Evolutionary conservation across 1,140 invertebrate genomes (phyloP).

Genomic region (Bombus turneri): DNA sequence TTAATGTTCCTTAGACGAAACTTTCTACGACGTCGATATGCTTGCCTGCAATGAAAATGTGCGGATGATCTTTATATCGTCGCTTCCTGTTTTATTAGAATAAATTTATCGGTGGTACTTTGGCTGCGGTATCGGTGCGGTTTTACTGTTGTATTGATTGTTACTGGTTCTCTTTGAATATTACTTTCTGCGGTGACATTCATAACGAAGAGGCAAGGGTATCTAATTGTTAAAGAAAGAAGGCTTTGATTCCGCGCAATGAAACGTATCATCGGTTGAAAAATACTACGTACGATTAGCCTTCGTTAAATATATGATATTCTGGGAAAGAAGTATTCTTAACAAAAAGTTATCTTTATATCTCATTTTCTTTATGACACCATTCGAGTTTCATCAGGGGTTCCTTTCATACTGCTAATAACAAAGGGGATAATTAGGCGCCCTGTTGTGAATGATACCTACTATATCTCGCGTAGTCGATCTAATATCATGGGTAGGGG

Average conservation of each 20-base stretch:
- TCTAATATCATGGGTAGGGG: background rate
- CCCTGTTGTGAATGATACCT: background rate
- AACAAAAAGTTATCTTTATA: background rate
- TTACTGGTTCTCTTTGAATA: background rate
- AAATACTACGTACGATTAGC: too few relatives aligned
- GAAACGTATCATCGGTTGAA: background rate
- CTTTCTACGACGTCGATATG: background rate
- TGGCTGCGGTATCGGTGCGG: background rate
- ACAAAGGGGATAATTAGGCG: background rate
- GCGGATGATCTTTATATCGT: background rate
- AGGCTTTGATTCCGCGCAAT: too few relatives aligned
- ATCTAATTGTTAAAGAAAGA: background rate
- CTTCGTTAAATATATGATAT: too few relatives aligned
- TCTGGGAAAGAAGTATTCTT: background rate
- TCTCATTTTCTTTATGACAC: background rate
- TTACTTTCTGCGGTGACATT: background rate
- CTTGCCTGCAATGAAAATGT: background rate
- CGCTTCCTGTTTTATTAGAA: constrained; percentile 1
- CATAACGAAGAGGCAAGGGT: background rate
- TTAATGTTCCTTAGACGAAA: background rate
- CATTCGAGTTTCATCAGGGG: background rate
- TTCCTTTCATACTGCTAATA: background rate
- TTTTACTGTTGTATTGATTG: background rate
- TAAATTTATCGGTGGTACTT: constrained; percentile 3
- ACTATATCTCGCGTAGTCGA: background rate